Percentiles rank a stretch among this genome's conserved stretches.
Conservation (phyloP, 2,888 invertebrate species). For the Hanleya hanleyi region DNA sequence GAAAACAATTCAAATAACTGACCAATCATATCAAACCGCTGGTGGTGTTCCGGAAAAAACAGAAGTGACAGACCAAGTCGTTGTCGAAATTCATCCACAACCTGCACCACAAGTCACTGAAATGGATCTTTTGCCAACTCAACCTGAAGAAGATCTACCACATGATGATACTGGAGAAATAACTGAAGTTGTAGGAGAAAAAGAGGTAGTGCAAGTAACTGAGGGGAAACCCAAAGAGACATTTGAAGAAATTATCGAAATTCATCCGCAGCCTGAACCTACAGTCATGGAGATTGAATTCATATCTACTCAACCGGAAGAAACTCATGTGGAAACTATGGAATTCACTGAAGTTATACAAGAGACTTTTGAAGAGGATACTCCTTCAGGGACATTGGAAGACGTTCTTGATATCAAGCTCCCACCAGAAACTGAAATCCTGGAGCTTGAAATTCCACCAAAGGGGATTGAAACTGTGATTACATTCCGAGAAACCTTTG, state of each 20-base stretch:
- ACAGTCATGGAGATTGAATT: neutral
- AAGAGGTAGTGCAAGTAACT: neutral
- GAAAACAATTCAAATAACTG: neutral
- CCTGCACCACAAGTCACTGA: neutral
- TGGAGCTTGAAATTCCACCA: neutral
- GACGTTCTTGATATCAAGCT: no score
- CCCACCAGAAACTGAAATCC: neutral
- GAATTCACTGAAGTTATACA: constrained; percentile 33
- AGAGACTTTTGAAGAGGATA: constrained; percentile 23
- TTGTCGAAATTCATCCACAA: neutral
- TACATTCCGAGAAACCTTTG: neutral
- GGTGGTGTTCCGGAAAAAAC: no score
- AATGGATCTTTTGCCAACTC: neutral
- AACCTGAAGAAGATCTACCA: neutral
- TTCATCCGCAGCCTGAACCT: neutral
- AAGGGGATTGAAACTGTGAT: neutral
- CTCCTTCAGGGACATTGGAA: constrained; percentile 13
- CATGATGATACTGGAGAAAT: neutral
- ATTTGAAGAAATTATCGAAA: neutral
- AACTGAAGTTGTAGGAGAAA: no score
- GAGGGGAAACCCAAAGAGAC: neutral
- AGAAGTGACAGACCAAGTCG: neutral
- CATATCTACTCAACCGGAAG: neutral
- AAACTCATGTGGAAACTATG: constrained; percentile 3
- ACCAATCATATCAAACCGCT: no score